phyloP scores from a whole-genome alignment of 2,888 invertebrate species.

The Drepanosiphum platanoidis region DNA sequence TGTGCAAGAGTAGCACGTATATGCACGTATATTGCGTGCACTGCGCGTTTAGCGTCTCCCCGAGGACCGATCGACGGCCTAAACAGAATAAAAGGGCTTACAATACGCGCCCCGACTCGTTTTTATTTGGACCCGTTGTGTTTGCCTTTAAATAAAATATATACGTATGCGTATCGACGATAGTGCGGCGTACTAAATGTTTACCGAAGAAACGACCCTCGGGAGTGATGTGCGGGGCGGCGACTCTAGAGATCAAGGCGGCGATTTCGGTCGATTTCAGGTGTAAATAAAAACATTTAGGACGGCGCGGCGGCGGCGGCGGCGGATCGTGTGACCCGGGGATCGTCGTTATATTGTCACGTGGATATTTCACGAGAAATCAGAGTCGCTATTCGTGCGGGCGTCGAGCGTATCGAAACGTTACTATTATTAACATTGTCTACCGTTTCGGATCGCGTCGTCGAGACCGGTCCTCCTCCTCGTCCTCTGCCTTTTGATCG shows the following conservation, averaged over 20 bases:
- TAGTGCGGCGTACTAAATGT: no score
- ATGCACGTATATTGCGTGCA: not conserved
- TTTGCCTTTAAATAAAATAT: not conserved
- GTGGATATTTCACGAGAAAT: not conserved
- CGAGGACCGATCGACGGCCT: conserved; percentile 27
- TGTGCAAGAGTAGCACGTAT: not conserved
- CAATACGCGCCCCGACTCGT: not conserved
- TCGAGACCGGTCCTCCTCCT: not conserved
- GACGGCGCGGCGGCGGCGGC: not conserved
- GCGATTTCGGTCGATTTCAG: not conserved
- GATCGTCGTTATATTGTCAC: not conserved
- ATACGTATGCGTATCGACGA: no score
- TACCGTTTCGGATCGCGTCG: not conserved
- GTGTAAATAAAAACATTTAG: not conserved
- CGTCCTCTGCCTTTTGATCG: not conserved
- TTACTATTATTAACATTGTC: not conserved
- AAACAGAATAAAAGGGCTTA: not conserved
- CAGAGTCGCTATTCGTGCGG: not conserved
- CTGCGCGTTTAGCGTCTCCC: conserved; percentile 34
- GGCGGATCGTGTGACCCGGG: not conserved
- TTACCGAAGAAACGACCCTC: no score
- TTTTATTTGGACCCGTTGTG: not conserved
- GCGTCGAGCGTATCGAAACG: not conserved
- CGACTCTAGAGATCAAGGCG: not conserved
- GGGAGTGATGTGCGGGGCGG: not conserved